phyloP scores from a whole-genome alignment of 2,888 invertebrate species.

The Agriotes lineatus region DNA sequence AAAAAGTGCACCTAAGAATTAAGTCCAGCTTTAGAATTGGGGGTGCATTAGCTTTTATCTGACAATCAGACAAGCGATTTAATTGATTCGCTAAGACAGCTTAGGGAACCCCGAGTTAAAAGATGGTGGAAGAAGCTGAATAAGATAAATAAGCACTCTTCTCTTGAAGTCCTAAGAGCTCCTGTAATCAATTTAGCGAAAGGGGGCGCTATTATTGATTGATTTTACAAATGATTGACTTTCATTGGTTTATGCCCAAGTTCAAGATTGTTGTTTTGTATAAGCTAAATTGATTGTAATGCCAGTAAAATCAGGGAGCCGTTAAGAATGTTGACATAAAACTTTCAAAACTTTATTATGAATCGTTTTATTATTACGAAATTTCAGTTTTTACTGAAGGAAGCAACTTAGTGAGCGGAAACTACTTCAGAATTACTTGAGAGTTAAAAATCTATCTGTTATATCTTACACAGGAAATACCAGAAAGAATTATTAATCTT shows the following conservation, averaged over 20 bases:
- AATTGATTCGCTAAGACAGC: slow-evolving; percentile 1
- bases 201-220: slow-evolving; percentile 7
- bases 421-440: too few species aligned
- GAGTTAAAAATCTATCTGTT: too few species aligned
- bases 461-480: too few species aligned
- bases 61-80: slow-evolving; percentile 6
- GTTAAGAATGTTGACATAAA: neutral
- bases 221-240: slow-evolving; percentile 19
- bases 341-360: neutral
- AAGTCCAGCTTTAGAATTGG: neutral
- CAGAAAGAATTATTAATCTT: too few species aligned
- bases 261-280: neutral
- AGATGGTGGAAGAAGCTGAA: slow-evolving; percentile 1
- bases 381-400: too few species aligned
- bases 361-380: neutral
- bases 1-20: neutral
- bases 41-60: slow-evolving; percentile 11
- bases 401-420: too few species aligned
- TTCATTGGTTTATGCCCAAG: neutral
- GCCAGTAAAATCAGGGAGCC: neutral
- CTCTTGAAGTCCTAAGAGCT: slow-evolving; percentile 9
- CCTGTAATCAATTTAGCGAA: slow-evolving; percentile 1
- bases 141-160: slow-evolving; percentile 18
- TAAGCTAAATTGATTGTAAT: neutral
- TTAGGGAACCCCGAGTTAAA: neutral